These are phyloP conservation scores for Eurytoma adleriae DNA, from an alignment of 2,888 invertebrate species.

Conservation along the genomic window DNA sequence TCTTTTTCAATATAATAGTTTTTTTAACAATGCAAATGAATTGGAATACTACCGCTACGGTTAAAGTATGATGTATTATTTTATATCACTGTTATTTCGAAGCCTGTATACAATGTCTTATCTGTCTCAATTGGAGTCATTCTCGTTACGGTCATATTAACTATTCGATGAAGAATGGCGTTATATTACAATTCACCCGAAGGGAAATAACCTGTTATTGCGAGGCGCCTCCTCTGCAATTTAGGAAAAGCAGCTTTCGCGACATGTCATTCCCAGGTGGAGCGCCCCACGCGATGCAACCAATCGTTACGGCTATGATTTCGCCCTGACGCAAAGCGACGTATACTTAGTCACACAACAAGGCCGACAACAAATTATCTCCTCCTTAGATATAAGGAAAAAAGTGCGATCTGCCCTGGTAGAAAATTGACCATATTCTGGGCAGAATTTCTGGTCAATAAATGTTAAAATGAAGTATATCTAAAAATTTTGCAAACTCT, in stretches of 20 bases:
- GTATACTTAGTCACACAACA: background rate
- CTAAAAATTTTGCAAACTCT: too few relatives aligned
- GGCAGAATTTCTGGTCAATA: too few relatives aligned
- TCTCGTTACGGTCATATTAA: background rate
- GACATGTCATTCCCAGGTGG: background rate
- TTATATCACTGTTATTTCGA: background rate
- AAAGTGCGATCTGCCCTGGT: too few relatives aligned
- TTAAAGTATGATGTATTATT: too few relatives aligned
- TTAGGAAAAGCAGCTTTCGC: conserved; percentile 3
- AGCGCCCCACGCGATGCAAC: background rate
- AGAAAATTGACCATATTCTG: too few relatives aligned
- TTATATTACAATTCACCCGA: background rate
- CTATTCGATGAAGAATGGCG: background rate
- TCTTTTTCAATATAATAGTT: too few relatives aligned
- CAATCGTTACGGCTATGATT: background rate
- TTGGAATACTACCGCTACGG: too few relatives aligned
- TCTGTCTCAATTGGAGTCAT: too few relatives aligned
- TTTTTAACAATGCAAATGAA: too few relatives aligned
- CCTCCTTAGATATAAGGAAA: too few relatives aligned
- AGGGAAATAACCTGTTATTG: conserved; percentile 2
- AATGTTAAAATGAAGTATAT: too few relatives aligned
- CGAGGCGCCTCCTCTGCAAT: conserved; percentile 16
- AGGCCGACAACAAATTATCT: too few relatives aligned
- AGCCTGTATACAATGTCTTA: background rate
- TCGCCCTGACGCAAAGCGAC: background rate